Percentiles rank a stretch among this genome's conserved stretches.
phyloP scores from a whole-genome alignment of 2,113 vertebrate genomes.

The Syrmaticus mikado region DNA sequence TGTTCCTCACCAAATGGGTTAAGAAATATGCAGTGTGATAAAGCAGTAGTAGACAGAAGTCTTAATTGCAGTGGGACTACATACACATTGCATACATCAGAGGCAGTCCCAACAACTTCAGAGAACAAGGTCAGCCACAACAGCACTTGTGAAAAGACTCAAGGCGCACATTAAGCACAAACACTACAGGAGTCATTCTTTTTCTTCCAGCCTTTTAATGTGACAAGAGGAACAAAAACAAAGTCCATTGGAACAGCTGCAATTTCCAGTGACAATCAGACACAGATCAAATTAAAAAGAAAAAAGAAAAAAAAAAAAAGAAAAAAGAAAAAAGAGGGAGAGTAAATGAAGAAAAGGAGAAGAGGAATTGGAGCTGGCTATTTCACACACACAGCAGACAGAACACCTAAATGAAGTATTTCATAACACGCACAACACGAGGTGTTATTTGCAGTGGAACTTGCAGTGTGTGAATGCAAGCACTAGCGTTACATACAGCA shows the following conservation, averaged over 20 bases:
- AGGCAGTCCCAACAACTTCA: neutral
- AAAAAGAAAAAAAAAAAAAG: neutral
- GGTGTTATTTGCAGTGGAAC: slow-evolving; percentile 55
- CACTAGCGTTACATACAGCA: neutral
- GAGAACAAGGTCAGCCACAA: neutral
- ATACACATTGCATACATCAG: neutral
- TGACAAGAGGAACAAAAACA: slow-evolving; percentile 47
- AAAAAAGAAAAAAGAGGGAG: neutral
- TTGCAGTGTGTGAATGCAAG: neutral
- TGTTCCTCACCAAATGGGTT: neutral
- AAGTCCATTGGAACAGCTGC: slow-evolving; percentile 32
- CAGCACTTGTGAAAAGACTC: neutral
- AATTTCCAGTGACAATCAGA: slow-evolving; percentile 48
- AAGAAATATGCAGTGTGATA: neutral
- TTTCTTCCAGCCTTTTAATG: slow-evolving; percentile 61
- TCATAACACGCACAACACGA: neutral
- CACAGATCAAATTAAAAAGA: slow-evolving; percentile 11
- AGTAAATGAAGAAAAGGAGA: slow-evolving; percentile 24
- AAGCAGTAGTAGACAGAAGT: neutral
- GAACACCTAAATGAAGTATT: slow-evolving; percentile 40
- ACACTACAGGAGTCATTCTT: neutral
- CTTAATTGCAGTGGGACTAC: neutral
- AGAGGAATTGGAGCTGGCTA: slow-evolving; percentile 1
- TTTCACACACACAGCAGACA: slow-evolving; percentile 15
- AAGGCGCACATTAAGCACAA: neutral